Base-by-base conservation (phyloP, 1,140 invertebrate species). In the Tenebrio molitor region DNA sequence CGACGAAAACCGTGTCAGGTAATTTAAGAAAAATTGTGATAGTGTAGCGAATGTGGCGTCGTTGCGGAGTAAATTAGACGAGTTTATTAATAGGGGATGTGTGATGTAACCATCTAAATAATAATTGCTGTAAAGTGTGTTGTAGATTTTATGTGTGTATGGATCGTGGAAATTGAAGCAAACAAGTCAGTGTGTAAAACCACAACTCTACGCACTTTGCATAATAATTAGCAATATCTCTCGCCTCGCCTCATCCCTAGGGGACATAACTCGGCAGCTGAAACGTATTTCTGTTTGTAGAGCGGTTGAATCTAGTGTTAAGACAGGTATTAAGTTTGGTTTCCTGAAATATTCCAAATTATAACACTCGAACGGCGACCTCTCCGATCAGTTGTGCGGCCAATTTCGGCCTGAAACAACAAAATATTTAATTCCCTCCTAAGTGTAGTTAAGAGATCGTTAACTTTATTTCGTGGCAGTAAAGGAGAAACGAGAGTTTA, bases 161-260 rank as follows among this genome's bases (percentile, higher is more conserved):
- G 42, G 23, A 41, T 66, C 64, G 42, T 66, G 64, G 64, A 68
- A 68, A 68, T 68, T 68, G 41, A 50, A 44, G 65, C 21, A 68
- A 68, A 68, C 65, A 68, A 68, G 74, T 75, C 71, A 72, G 71
- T 72, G 67, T 63, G 36, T 65, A 65, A 75, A 72, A 46, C 74
- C 71, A 72, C 70, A 75, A 75, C 67, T 75, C 72, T 46, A 75
- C 74, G 74, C 74, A 75, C 71, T 75, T 75, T 75, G 74, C 74
- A 75, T 75, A 73, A 69, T 75, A 75, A 75, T 75, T 75, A 75
- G 74, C 71, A 75, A 75, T 75, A 75, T 75, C 71, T 75, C 74
- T 65, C 66, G 53, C 65, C 62, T 72, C 33, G 53, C 34, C 33
- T 72, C 58, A 36, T 72, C 74, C 71, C 74, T 33, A 34, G 64